phyloP scores from a whole-genome alignment of 2,113 vertebrate species.

The Microtus oregoni region DNA sequence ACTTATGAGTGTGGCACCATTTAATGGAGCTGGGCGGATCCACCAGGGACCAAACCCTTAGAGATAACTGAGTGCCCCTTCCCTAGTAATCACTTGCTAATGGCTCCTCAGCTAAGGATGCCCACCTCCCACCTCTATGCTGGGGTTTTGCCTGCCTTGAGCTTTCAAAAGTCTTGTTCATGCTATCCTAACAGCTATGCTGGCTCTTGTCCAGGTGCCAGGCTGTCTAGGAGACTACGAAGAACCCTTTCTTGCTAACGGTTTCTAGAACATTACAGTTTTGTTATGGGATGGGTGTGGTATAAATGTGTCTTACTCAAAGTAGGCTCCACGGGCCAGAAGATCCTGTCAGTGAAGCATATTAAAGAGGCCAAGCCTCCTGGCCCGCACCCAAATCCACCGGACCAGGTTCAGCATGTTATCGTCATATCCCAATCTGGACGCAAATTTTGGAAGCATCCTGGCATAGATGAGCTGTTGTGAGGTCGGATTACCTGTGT shows the following conservation, averaged over 20 bases:
- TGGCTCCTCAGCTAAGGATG: not conserved
- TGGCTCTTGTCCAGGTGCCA: not conserved
- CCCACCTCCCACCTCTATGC: not conserved
- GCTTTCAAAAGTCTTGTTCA: not conserved
- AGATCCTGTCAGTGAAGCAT: not conserved
- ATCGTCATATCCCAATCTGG: not conserved
- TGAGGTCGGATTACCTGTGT: too few relatives aligned
- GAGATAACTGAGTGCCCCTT: not conserved
- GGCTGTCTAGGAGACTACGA: not conserved
- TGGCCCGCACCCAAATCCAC: not conserved
- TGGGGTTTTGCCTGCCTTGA: not conserved
- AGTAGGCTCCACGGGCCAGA: not conserved
- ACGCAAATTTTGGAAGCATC: not conserved
- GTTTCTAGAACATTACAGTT: not conserved
- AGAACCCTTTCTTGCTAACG: not conserved
- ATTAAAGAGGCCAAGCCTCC: not conserved
- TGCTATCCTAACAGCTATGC: not conserved
- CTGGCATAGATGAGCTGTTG: not conserved
- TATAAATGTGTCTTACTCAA: not conserved
- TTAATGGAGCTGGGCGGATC: not conserved
- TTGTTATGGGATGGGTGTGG: not conserved
- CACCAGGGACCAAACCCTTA: not conserved
- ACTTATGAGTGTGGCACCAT: not conserved
- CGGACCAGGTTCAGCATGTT: not conserved
- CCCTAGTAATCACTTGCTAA: not conserved